Evolutionary conservation across 2,797 vertebrate species (phyloP).

Genomic region (Protonibea diacanthus): DNA sequence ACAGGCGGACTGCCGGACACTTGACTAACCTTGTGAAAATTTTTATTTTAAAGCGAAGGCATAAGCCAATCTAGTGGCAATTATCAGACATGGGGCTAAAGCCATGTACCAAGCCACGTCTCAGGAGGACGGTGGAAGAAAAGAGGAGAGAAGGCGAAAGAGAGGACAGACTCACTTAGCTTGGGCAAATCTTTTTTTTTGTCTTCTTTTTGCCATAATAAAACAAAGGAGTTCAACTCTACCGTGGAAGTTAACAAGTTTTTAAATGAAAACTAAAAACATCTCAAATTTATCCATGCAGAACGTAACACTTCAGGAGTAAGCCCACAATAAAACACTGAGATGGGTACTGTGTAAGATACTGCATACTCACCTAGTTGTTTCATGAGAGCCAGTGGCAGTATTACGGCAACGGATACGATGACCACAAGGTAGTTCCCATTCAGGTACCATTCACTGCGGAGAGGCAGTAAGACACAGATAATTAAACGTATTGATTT

Average conservation of each 20-base stretch:
- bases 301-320: not conserved
- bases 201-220: not conserved
- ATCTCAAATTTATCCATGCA: not conserved
- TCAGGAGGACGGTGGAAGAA: constrained; percentile 27
- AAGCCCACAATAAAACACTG: not conserved
- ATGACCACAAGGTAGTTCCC: constrained; percentile 98
- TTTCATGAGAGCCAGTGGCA: constrained; percentile 97
- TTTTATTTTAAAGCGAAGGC: not conserved
- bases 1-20: constrained; percentile 4
- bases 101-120: not conserved
- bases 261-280: not conserved
- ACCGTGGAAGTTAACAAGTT: not conserved
- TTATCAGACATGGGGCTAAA: not conserved
- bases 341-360: not conserved
- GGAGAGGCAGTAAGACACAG: constrained; percentile 49
- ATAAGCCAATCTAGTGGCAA: constrained; percentile 12
- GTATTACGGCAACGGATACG: constrained; percentile 90
- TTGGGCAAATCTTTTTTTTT: not conserved
- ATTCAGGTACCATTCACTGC: constrained; percentile 95
- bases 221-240: not conserved
- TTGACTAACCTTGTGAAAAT: constrained; percentile 6
- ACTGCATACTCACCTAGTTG: constrained; percentile 92
- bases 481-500: constrained; percentile 48
- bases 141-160: not conserved
- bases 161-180: not conserved